phyloP scores from a whole-genome alignment of 2,888 invertebrate genomes.

The Clusia tigrina region DNA sequence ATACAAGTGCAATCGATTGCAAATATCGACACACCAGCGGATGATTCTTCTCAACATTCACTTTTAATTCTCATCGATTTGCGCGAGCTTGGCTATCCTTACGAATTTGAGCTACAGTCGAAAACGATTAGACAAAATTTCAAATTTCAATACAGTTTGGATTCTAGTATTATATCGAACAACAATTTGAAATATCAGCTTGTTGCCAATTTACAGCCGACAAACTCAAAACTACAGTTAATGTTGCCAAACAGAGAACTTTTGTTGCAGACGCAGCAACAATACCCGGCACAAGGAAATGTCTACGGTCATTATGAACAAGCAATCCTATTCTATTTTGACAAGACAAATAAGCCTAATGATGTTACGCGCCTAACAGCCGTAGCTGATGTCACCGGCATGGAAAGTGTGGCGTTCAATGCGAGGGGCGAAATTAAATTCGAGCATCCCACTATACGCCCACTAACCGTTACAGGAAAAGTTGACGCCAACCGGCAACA shows the following conservation, averaged over 20 bases:
- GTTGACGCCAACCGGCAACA: conserved; percentile 62
- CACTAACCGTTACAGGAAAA: conserved; percentile 65
- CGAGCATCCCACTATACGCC: conserved; percentile 72
- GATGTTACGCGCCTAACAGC: conserved; percentile 71
- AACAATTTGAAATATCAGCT: conserved; percentile 78
- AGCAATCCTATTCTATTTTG: conserved; percentile 73
- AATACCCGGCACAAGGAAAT: conserved; percentile 62
- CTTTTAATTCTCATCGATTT: conserved; percentile 75
- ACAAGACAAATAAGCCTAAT: conserved; percentile 76
- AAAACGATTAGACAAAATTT: conserved; percentile 70
- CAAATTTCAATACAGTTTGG: conserved; percentile 71
- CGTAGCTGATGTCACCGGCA: conserved; percentile 66
- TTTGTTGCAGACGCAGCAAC: conserved; percentile 69
- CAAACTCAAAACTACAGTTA: conserved; percentile 70
- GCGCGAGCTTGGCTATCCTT: conserved; percentile 76
- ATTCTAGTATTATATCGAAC: conserved; percentile 75
- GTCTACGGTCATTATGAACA: conserved; percentile 71
- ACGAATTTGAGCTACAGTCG: conserved; percentile 77
- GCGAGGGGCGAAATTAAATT: conserved; percentile 70
- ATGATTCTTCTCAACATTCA: conserved; percentile 68
- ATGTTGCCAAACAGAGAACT: conserved; percentile 75
- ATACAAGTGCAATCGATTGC: conserved; percentile 67
- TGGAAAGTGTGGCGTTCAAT: conserved; percentile 65
- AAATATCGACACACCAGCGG: conserved; percentile 43
- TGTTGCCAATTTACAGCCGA: conserved; percentile 72